These are phyloP conservation scores for Girardinichthys multiradiatus DNA, from an alignment of 2,113 vertebrate genomes.

Conservation along the genomic window DNA sequence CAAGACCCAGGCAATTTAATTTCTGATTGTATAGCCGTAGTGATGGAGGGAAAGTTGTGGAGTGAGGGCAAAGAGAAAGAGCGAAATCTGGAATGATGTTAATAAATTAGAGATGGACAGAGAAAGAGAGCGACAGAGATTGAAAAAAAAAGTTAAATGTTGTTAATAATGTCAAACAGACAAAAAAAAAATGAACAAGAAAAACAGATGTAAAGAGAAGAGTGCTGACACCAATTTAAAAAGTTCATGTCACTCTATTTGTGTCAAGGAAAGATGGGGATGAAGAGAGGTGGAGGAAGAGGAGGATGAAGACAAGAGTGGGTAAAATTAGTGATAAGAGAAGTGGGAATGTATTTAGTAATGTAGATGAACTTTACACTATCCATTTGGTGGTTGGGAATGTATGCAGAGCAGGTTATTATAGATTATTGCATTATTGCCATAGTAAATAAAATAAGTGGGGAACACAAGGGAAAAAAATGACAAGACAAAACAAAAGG, in stretches of 20 bases:
- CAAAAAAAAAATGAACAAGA: conserved; percentile 32
- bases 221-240: conserved; percentile 78
- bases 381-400: conserved; percentile 18
- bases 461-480: conserved; percentile 25
- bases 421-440: conserved; percentile 42
- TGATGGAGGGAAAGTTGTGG: conserved; percentile 72
- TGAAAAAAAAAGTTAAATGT: conserved; percentile 58
- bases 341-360: conserved; percentile 55
- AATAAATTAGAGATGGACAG: conserved; percentile 75
- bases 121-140: conserved; percentile 55
- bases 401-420: conserved; percentile 37
- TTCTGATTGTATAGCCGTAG: conserved; percentile 75
- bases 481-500: conserved; percentile 25
- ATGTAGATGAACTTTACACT: conserved; percentile 52
- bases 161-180: conserved; percentile 72
- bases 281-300: conserved; percentile 52
- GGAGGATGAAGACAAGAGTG: conserved; percentile 49
- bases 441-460: conserved; percentile 37
- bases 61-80: conserved; percentile 70
- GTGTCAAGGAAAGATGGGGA: conserved; percentile 57
- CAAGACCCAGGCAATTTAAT: conserved; percentile 81
- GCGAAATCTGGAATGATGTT: conserved; percentile 64
- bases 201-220: conserved; percentile 65
- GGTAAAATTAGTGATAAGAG: conserved; percentile 67
- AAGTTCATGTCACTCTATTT: conserved; percentile 77